Conservation (phyloP, 2,888 invertebrate genomes). For the Subacronicta megacephala region DNA sequence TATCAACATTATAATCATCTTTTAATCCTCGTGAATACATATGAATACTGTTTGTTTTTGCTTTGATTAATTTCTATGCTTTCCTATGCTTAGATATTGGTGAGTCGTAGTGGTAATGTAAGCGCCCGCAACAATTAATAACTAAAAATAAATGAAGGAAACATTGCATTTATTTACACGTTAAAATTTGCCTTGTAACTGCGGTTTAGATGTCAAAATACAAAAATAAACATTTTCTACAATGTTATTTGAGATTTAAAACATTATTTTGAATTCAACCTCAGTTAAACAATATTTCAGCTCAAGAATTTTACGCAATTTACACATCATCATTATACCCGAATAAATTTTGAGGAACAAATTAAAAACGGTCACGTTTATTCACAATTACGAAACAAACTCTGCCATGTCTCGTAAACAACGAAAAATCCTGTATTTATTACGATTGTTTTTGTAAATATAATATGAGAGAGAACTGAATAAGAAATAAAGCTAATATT, state of each 20-base stretch:
- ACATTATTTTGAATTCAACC: not conserved
- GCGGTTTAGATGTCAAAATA: too few relatives aligned
- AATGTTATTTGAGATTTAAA: not conserved
- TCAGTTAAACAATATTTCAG: not conserved
- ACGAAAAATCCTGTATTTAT: conserved; percentile 12
- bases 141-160: too few relatives aligned
- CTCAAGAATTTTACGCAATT: conserved; percentile 21
- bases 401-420: conserved; percentile 10
- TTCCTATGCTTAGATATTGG: too few relatives aligned
- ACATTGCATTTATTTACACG: too few relatives aligned
- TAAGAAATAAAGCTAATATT: conserved; percentile 1
- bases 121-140: too few relatives aligned
- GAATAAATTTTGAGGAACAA: conserved; percentile 20
- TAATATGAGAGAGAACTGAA: conserved; percentile 1
- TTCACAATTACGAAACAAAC: conserved; percentile 33
- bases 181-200: too few relatives aligned
- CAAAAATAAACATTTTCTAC: too few relatives aligned
- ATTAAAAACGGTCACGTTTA: conserved; percentile 34
- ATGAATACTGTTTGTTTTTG: too few relatives aligned
- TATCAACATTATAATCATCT: too few relatives aligned
- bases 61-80: too few relatives aligned
- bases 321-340: conserved; percentile 15
- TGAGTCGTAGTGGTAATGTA: too few relatives aligned
- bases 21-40: too few relatives aligned
- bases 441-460: conserved; percentile 21